Evolutionary conservation across 1,140 invertebrate genomes (phyloP), one percentile per base, ranked within the genome.

Genomic region (Cyclargus thomasi): DNA sequence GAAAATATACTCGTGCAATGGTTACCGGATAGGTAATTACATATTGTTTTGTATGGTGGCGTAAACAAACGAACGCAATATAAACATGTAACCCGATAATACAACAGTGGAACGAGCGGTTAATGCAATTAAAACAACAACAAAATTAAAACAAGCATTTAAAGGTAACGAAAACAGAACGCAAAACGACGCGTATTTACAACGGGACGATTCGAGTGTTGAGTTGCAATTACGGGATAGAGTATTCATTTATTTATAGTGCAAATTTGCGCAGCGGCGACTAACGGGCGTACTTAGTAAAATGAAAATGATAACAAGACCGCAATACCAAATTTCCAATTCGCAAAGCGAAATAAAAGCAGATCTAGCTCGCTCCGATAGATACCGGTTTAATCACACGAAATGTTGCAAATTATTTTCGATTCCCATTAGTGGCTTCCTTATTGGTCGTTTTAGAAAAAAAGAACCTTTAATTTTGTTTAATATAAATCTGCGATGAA

Each of bases 251-350:
- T 71, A 67, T 53, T 64, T 23, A 36, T 20, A 7, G 53, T n/a
- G 53, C 20, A 57, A 57, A 35, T 66, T 55, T 29, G 14, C 39
- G 7, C 47, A 22, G 47, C 53, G n/a, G 69, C 53, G 39, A 18
- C 63, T 63, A 69, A 64, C 64, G 64, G 65, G 57, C 59, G 66
- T 72, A 76, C 74, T 76, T 76, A 76, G 70, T 63, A 67, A 68
- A 76, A 76, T 76, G 72, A 74, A 76, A 74, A 72, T 69, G 74
- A 74, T 76, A 71, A 70, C 68, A 63, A 69, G 62, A 62, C 70
- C 73, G 69, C 69, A 70, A 65, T 65, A 67, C 70, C 63, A 70
- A 75, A 73, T 72, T 69, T 67, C 65, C 70, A 74, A 74, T 74
- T 70, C 23, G 66, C 65, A 55, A 59, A 67, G 68, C 57, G 35